A percentile compares a stretch with the other conserved stretches of the same genome.
Conservation (phyloP, 2,888 invertebrate genomes). For the Callimorpha dominula region DNA sequence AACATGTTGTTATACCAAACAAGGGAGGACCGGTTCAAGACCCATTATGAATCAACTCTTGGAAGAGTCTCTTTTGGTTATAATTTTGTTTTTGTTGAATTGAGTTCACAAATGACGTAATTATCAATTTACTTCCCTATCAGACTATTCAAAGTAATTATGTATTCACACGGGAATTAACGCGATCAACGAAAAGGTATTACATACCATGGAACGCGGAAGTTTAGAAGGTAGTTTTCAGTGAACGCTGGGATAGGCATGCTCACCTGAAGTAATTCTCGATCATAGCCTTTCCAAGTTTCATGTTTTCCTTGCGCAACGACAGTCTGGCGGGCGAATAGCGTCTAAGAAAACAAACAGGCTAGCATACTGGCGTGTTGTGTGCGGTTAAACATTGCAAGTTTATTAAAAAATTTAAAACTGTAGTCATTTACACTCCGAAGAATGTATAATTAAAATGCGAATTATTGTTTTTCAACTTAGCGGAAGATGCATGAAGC, state of each 20-base stretch:
- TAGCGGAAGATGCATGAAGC: too few species aligned
- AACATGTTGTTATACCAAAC: too few species aligned
- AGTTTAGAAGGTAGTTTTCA: not conserved
- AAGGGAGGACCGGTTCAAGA: too few species aligned
- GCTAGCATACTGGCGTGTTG: slow-evolving; percentile 72
- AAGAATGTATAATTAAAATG: slow-evolving; percentile 16
- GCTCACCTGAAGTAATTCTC: slow-evolving; percentile 93
- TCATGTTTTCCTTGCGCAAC: slow-evolving; percentile 93
- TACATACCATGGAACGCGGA: too few species aligned
- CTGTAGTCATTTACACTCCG: slow-evolving; percentile 26
- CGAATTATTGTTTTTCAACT: not conserved
- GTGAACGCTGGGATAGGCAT: slow-evolving; percentile 25
- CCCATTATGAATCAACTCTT: not conserved
- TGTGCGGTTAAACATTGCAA: slow-evolving; percentile 54
- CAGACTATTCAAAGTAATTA: too few species aligned
- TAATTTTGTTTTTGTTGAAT: not conserved
- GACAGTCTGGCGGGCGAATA: slow-evolving; percentile 94
- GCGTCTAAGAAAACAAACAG: slow-evolving; percentile 89
- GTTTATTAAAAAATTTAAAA: slow-evolving; percentile 36
- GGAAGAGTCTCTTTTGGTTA: not conserved
- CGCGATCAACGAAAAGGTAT: too few species aligned
- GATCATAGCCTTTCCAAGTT: slow-evolving; percentile 92
- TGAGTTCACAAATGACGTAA: too few species aligned
- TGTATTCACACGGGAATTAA: too few species aligned
- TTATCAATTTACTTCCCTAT: too few species aligned